Evolutionary conservation across 37 sponge, comb jelly and placozoan species (phyloP).

Genomic region (Hexactinellida sp.): DNA sequence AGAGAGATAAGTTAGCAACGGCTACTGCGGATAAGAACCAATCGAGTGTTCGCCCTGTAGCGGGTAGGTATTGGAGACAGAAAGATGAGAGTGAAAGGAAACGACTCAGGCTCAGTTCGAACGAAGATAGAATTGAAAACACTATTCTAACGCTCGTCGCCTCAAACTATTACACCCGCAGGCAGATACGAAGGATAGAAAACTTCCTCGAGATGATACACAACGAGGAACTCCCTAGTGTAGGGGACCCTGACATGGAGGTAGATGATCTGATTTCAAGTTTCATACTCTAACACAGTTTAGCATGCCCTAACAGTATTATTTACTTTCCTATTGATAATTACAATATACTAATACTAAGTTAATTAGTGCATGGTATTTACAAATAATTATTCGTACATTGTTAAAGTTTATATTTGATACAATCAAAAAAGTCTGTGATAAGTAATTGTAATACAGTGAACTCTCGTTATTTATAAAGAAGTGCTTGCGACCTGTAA

Average conservation of each 20-base stretch:
- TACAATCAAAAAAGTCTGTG: background rate
- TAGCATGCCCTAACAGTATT: no score
- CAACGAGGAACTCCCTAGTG: background rate
- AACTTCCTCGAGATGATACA: background rate
- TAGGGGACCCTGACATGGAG: no score
- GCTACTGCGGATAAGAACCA: background rate
- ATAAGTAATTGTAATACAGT: no score
- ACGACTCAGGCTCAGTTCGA: background rate
- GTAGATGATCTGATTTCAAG: no score
- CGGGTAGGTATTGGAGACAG: conserved; percentile 6
- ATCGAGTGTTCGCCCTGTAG: background rate
- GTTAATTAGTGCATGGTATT: no score
- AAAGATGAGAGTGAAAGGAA: background rate
- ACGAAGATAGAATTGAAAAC: background rate
- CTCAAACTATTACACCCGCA: background rate
- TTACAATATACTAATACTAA: no score
- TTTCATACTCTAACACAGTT: no score
- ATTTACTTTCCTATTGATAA: no score
- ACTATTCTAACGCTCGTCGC: background rate
- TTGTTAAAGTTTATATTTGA: background rate
- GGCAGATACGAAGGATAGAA: background rate
- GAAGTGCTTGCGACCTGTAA: no score
- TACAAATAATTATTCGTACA: background rate
- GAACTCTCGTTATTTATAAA: no score
- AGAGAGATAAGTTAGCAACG: background rate